Evolutionary conservation across 1,140 invertebrate species (phyloP), one percentile per base, ranked within the genome.

Genomic region (Drosophila nigrodunni): DNA sequence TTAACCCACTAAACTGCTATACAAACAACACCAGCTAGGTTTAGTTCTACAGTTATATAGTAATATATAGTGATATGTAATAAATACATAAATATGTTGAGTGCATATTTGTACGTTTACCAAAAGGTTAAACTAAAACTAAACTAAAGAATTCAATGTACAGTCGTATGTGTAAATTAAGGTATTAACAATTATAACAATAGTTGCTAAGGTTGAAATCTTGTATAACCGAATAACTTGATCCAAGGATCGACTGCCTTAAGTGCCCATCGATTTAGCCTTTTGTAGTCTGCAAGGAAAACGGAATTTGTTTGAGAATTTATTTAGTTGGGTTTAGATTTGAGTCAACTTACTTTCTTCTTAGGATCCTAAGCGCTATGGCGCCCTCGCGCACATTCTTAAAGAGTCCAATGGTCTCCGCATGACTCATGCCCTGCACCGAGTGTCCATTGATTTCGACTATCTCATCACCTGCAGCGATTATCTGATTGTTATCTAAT

Each of bases 371-470:
- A 52, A 99, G 93, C 68, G 96, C 94, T 47, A 99, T 96, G 91
- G 97, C 95, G 41, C 97, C 97, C 83, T 95, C 95, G 92, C 97
- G 97, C 61, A 98, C 96, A 92, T 96, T 95, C 91, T 98, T 98
- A 93, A 99, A 99, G 83, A 97, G 95, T 59, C 95, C 94, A 82
- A 99, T 97, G 13, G 97, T 97, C 92, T 98, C 96, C 64, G 95
- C 94, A 93, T 98, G 98, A 69, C 96, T 97, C 90, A 98, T 94
- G 41, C 97, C 97, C 92, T 96, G 94, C 76, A 98, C 94, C 18
- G 95, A 94, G 88, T 95, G 94, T 55, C 96, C 96, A 94, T 98
- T 98, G 70, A 99, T 95, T 57, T 96, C 96, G 74, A 98, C 93
- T 86, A 99, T 97, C 94, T 98, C 97, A 94, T 99, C 98, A 85